Evolutionary conservation across 1,140 invertebrate species (phyloP), one percentile per base, ranked within the genome.

Genomic region (Zaprionus taronus): DNA sequence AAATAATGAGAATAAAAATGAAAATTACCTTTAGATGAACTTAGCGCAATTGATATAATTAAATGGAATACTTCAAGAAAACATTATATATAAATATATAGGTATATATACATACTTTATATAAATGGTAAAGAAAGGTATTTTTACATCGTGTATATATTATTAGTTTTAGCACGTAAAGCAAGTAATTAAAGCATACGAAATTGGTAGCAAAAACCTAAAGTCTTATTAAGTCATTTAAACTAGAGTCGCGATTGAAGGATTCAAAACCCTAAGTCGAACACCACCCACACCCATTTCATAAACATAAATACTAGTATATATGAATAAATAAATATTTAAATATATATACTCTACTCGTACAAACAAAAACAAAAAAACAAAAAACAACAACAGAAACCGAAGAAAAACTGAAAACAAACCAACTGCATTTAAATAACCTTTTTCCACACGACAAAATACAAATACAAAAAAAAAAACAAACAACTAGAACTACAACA

Each of bases 21-120:
- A 82, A 47, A 87, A 79, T 89, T 91, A 91, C 91, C 85, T 91
- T 91, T 84, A 91, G 85, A 87, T 81, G 90, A 91, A 91, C 90
- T 91, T 91, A 91, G 90, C 90, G 90, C 90, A 91, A 91, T 91
- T 91, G 90, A 90, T 87, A 85, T 91, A 80, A 91, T 87, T 90
- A 86, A 87, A 79, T 69, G 64, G 61, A 81, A 77, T 81, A 83
- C 67, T 80, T 75, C 65, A 77, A 63, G 58, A 41, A 62, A 41
- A 66, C 51, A 36, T 41, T 72, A 72, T 75, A 77, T 69, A 64
- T 66, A 83, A 56, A 61, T 41, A 51, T 26, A 51, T 41, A 53
- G 65, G 47, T 55, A 79, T 72, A 71, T 70, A 76, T 69, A 64
- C 60, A 85, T 70, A 58, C 47, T 53, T 57, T 47, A 66, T 51